Percentiles rank a stretch among this genome's conserved stretches.
phyloP scores from a whole-genome alignment of 2,113 vertebrate genomes.

The Gobio gobio region DNA sequence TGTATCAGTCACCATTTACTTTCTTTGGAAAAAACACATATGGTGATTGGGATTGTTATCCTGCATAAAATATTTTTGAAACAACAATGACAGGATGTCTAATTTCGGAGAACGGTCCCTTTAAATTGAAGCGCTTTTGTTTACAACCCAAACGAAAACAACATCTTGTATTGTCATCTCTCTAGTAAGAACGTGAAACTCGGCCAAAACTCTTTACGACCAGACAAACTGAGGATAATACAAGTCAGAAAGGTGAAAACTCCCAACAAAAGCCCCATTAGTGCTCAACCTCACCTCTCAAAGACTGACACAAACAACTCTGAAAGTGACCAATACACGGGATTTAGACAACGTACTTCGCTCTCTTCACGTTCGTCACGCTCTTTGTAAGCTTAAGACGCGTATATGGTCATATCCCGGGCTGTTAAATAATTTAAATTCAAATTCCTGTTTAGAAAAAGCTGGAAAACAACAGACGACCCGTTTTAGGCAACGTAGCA shows the following conservation, averaged over 20 bases:
- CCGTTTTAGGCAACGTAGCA: background rate
- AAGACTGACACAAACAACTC: constrained; percentile 31
- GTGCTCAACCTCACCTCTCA: background rate
- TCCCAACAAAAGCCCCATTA: constrained; percentile 20
- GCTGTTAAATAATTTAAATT: background rate
- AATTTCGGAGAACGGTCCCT: background rate
- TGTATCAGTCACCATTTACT: background rate
- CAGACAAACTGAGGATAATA: background rate
- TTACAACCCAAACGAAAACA: constrained; percentile 14
- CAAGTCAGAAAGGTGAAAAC: background rate
- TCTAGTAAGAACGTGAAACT: background rate
- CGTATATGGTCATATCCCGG: background rate
- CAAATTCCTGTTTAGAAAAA: background rate
- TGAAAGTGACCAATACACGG: constrained; percentile 15
- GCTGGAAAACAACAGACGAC: background rate
- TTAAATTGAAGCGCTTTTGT: constrained; percentile 2
- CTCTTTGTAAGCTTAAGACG: background rate
- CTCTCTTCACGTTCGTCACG: background rate
- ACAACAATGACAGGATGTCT: background rate
- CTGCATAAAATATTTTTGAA: background rate
- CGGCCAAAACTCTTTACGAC: background rate
- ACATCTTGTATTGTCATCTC: background rate
- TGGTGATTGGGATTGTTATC: background rate
- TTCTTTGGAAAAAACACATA: background rate
- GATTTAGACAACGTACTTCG: background rate